Base-by-base conservation (phyloP, 2,797 vertebrate species). In the Neopelma chrysocephalum region DNA sequence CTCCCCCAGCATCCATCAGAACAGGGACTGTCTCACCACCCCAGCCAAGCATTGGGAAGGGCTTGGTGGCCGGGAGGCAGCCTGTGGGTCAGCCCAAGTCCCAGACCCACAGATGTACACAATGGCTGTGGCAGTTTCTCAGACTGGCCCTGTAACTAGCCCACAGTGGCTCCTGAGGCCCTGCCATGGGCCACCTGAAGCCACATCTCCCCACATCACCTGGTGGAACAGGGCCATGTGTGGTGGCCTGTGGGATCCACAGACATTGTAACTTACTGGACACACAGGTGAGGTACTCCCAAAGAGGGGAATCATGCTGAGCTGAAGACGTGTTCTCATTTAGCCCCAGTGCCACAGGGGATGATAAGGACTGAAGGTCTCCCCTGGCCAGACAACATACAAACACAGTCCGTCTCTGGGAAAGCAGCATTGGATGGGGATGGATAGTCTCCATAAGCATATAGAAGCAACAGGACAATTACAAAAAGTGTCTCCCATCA, bases 51-150 rank as follows among this genome's bases (percentile, higher is more conserved):
- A 6, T 0, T 9, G 4, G 12, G n/a, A 58, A 66, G 34, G 34
- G 22, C 26, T 38, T 50, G 72, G 34, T 2, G 16, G 9, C 21
- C 15, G 23, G 29, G 15, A 56, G 15, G 31, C 6, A 47, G 42
- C 14, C 42, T 25, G 42, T 64, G 21, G 31, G 21, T 25, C 40
- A 32, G 21, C 21, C 34, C 22, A 21, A 11, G 23, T 11, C 23
- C 31, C 80, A 42, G 26, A 6, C 4, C 40, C 58, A 12, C 4
- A 3, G 23, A 6, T 2, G 8, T 21, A 6, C 43, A 15, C 32
- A 6, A 15, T 7, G 18, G 27, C 61, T 15, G 13, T 0, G 1
- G 5, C n/a, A 15, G 4, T 22, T 0, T 0, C 36, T 64, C 27
- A 17, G 8, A 5, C 56, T 18, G 27, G 12, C 20, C 10, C 15